Evolutionary conservation across 2,797 vertebrate species (phyloP).

Genomic region (Bradypodion pumilum): DNA sequence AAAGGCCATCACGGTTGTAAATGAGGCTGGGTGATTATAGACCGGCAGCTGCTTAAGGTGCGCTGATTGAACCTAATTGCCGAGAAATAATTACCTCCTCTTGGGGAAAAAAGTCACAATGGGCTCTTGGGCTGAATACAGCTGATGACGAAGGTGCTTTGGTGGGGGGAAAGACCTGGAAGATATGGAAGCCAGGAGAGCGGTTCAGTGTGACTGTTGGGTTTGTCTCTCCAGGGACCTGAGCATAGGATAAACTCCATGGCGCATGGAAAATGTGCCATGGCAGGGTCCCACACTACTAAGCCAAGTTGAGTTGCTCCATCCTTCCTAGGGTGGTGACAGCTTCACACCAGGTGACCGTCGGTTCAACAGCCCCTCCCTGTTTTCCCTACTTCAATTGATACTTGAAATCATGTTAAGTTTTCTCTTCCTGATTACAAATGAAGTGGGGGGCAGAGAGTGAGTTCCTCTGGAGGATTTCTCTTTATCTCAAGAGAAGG

Average conservation of each 20-base stretch:
- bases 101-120: constrained; percentile 59
- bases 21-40: constrained; percentile 67
- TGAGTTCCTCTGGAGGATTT: neutral
- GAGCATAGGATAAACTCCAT: neutral
- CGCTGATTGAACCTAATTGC: constrained; percentile 68
- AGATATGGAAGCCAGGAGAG: neutral
- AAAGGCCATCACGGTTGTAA: constrained; percentile 66
- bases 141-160: constrained; percentile 68
- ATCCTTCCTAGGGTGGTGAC: neutral
- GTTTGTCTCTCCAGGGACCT: neutral
- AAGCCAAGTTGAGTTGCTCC: constrained; percentile 5
- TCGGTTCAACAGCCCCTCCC: neutral
- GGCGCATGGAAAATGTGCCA: fast-evolving
- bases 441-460: neutral
- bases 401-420: constrained; percentile 1
- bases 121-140: constrained; percentile 60
- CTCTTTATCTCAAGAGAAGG: constrained; percentile 27
- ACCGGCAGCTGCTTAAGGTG: constrained; percentile 65
- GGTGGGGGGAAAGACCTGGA: neutral
- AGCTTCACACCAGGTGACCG: neutral
- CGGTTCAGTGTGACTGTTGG: neutral
- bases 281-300: neutral
- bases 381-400: neutral
- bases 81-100: constrained; percentile 66
- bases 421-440: constrained; percentile 27